Percentiles rank a stretch among this genome's conserved stretches.
These are phyloP conservation scores for Muscicapa adusta DNA, from an alignment of 2,113 vertebrate species.

Conservation along the genomic window DNA sequence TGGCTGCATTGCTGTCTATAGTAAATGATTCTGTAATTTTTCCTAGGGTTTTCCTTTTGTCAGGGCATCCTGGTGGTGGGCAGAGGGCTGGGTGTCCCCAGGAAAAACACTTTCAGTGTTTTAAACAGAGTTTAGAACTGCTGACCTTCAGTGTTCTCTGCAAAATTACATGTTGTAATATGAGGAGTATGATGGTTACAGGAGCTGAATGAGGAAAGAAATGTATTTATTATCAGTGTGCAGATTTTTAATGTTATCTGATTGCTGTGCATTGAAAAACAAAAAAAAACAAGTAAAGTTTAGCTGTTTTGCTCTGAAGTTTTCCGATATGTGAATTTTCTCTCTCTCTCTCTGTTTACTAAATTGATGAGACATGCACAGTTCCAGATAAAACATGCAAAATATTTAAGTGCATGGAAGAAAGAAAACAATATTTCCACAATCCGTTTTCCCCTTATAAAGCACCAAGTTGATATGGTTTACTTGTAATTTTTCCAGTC, in stretches of 20 bases:
- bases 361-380: background rate
- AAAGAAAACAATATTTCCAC: background rate
- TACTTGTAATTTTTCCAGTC: background rate
- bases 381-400: background rate
- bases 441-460: background rate
- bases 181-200: background rate
- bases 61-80: background rate
- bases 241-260: background rate
- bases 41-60: background rate
- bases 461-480: background rate
- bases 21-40: background rate
- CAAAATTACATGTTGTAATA: background rate
- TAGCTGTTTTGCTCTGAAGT: background rate
- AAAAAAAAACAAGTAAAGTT: background rate
- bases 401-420: background rate
- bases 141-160: background rate
- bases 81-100: background rate
- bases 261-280: background rate
- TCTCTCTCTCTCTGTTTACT: background rate
- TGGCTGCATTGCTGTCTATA: background rate
- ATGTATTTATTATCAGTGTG: background rate
- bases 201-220: background rate
- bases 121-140: background rate
- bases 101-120: fast-evolving
- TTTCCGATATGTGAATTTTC: background rate